Percentiles rank a stretch among this genome's conserved stretches.
Conservation (phyloP, 1,140 invertebrate genomes). For the Heterodera carotae region DNA sequence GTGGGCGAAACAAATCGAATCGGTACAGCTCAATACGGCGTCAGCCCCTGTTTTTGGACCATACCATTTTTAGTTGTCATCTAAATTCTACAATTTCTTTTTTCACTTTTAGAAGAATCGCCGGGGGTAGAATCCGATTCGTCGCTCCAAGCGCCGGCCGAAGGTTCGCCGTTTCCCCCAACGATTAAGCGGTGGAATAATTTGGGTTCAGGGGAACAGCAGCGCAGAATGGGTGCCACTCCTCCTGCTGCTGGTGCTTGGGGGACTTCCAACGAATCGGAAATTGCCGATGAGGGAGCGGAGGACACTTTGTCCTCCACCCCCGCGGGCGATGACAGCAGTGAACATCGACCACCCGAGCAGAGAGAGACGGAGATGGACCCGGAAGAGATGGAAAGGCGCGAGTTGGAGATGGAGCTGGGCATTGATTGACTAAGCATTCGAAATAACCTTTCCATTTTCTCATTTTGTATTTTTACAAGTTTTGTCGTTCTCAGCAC, state of each 20-base stretch:
- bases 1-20: not conserved
- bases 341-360: not conserved
- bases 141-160: too few relatives aligned
- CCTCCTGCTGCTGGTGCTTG: not conserved
- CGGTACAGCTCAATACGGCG: too few relatives aligned
- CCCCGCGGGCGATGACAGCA: not conserved
- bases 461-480: too few relatives aligned
- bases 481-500: too few relatives aligned
- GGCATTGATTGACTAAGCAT: not conserved
- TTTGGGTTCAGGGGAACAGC: too few relatives aligned
- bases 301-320: not conserved
- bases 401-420: conserved; percentile 4
- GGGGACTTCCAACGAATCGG: not conserved
- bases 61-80: too few relatives aligned
- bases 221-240: not conserved
- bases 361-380: not conserved
- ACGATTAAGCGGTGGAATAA: too few relatives aligned
- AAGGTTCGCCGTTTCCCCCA: too few relatives aligned
- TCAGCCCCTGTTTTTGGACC: too few relatives aligned
- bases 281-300: conserved; percentile 4
- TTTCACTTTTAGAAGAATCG: not conserved
- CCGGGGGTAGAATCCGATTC: not conserved
- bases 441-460: not conserved
- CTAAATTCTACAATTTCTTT: too few relatives aligned
- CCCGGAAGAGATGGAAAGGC: conserved; percentile 1